phyloP scores from a whole-genome alignment of 2,113 vertebrate species.

The Butorides virescens region DNA sequence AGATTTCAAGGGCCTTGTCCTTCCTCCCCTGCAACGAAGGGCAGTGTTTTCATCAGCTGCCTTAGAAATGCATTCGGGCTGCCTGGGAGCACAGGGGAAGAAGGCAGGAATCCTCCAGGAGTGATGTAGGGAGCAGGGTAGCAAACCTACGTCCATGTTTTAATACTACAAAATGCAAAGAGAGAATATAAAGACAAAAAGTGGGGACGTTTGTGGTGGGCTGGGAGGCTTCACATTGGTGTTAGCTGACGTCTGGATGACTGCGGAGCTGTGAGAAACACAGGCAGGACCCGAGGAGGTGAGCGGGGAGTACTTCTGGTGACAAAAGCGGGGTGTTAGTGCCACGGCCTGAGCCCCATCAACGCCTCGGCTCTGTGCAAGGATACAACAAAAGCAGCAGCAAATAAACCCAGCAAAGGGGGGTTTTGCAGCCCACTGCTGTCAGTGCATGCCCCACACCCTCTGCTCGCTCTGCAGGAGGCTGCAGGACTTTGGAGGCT shows the following conservation, averaged over 20 bases:
- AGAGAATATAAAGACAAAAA: not conserved
- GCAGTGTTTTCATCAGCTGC: not conserved
- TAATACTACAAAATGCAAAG: not conserved
- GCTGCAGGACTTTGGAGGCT: not conserved
- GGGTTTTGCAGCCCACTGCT: not conserved
- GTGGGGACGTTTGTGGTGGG: fast-evolving
- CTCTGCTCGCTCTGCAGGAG: not conserved
- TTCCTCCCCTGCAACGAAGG: not conserved
- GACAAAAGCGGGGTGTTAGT: not conserved
- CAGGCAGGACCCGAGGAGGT: not conserved
- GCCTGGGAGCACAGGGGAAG: not conserved
- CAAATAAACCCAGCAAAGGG: not conserved
- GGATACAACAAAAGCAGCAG: not conserved
- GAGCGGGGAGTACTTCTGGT: not conserved
- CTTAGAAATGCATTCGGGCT: not conserved
- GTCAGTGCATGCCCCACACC: fast-evolving
- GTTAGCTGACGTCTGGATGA: not conserved
- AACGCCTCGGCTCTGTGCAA: not conserved
- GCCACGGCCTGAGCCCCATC: not conserved
- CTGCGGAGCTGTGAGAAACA: not conserved
- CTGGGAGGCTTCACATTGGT: not conserved
- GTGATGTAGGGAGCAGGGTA: fast-evolving
- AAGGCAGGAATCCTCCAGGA: not conserved
- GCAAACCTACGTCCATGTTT: not conserved
- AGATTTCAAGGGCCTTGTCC: constrained; percentile 10